Percentiles rank a stretch among this genome's conserved stretches.
Evolutionary conservation across 2,113 vertebrate genomes (phyloP).

Genomic region (Hyperopisus bebe): DNA sequence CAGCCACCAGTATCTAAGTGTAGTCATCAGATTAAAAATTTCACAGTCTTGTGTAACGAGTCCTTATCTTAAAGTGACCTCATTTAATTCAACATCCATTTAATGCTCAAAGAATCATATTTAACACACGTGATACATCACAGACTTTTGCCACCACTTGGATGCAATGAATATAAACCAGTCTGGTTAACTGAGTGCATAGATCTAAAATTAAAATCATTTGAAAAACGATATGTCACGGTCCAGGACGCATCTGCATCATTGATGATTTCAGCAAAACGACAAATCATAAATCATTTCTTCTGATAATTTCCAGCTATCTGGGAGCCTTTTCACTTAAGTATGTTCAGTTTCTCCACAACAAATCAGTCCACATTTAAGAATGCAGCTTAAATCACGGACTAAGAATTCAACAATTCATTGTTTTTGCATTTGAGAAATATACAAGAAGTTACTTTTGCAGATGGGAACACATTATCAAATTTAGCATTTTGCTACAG

Average conservation of each 20-base stretch:
- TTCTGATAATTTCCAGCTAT: neutral
- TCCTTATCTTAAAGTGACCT: neutral
- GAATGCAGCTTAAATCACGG: neutral
- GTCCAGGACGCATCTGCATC: neutral
- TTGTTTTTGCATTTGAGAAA: neutral
- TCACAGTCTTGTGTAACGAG: neutral
- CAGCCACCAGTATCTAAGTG: neutral
- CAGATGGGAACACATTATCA: neutral
- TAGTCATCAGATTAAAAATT: neutral
- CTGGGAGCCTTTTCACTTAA: neutral
- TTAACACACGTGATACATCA: neutral
- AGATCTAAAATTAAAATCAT: neutral
- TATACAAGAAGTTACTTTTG: neutral
- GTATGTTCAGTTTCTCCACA: neutral
- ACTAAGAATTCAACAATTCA: neutral
- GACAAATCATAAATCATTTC: neutral
- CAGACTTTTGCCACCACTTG: neutral
- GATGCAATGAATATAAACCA: slow-evolving; percentile 1
- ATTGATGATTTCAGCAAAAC: neutral
- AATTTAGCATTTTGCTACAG: neutral
- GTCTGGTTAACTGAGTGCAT: neutral
- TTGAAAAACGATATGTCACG: neutral
- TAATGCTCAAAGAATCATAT: neutral
- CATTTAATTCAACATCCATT: neutral
- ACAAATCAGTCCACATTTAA: neutral